Percentiles rank a stretch among this genome's conserved stretches.
These are phyloP conservation scores for Phasianus colchicus DNA, from an alignment of 2,113 vertebrate species.

Conservation along the genomic window DNA sequence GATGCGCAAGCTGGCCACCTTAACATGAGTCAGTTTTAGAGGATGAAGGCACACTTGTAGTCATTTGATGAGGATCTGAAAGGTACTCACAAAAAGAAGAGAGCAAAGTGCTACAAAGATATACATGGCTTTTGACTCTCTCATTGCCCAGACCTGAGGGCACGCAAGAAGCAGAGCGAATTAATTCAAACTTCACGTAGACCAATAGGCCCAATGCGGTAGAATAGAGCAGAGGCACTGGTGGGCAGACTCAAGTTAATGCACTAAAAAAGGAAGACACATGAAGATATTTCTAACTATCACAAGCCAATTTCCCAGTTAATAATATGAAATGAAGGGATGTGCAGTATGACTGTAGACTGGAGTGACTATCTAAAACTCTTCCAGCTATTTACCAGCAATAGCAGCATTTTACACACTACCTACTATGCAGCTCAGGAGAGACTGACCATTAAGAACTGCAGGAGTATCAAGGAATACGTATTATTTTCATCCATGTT, in stretches of 20 bases:
- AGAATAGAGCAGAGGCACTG: background rate
- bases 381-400: background rate
- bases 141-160: background rate
- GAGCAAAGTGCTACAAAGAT: background rate
- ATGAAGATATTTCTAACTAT: background rate
- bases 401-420: background rate
- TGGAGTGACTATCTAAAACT: background rate
- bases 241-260: background rate
- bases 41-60: background rate
- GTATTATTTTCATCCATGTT: background rate
- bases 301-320: background rate
- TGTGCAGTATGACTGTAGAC: background rate
- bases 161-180: background rate
- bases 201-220: background rate
- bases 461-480: background rate
- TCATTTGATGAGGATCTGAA: background rate
- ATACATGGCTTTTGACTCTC: background rate
- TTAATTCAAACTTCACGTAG: background rate
- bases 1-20: background rate
- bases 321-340: background rate
- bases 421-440: background rate
- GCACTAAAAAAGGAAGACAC: background rate
- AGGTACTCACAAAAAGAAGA: background rate
- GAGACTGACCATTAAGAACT: background rate
- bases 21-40: background rate